Conservation (phyloP, 2,888 invertebrate species). For the Drosophila anomalata region DNA sequence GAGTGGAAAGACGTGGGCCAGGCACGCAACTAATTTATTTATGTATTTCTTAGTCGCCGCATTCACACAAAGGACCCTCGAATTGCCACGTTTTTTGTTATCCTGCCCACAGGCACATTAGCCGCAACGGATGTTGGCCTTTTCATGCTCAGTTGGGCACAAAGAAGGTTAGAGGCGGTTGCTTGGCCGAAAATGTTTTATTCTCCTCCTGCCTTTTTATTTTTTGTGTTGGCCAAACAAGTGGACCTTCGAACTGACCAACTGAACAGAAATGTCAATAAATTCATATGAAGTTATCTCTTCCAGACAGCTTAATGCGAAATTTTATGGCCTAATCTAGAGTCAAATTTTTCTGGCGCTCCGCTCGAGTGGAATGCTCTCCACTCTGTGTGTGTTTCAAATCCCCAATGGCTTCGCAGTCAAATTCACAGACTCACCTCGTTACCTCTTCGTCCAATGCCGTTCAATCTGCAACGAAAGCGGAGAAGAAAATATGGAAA, state of each 20-base stretch:
- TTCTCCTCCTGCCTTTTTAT: background rate
- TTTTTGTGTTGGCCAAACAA: conserved; percentile 45
- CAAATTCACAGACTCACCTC: conserved; percentile 59
- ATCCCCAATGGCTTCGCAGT: conserved; percentile 40
- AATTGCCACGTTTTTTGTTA: conserved; percentile 35
- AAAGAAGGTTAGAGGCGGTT: conserved; percentile 23
- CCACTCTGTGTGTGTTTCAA: conserved; percentile 8
- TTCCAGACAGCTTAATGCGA: conserved; percentile 75
- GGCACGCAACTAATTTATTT: conserved; percentile 77
- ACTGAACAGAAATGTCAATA: conserved; percentile 67
- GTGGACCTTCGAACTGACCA: conserved; percentile 46
- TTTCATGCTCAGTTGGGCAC: conserved; percentile 63
- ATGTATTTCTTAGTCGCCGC: conserved; percentile 58
- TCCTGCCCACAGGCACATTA: conserved; percentile 70
- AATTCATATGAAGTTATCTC: conserved; percentile 77
- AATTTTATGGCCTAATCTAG: conserved; percentile 71
- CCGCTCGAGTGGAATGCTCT: conserved; percentile 33
- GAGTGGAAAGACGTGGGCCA: conserved; percentile 16
- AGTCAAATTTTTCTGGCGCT: conserved; percentile 58
- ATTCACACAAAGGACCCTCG: conserved; percentile 60
- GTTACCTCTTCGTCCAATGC: conserved; percentile 7
- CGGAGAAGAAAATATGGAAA: conserved; percentile 8
- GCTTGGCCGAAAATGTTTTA: conserved; percentile 31
- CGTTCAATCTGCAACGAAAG: conserved; percentile 21
- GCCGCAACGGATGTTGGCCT: conserved; percentile 76